phyloP scores from a whole-genome alignment of 2,113 vertebrate species.

The Brevimyrus niger region DNA sequence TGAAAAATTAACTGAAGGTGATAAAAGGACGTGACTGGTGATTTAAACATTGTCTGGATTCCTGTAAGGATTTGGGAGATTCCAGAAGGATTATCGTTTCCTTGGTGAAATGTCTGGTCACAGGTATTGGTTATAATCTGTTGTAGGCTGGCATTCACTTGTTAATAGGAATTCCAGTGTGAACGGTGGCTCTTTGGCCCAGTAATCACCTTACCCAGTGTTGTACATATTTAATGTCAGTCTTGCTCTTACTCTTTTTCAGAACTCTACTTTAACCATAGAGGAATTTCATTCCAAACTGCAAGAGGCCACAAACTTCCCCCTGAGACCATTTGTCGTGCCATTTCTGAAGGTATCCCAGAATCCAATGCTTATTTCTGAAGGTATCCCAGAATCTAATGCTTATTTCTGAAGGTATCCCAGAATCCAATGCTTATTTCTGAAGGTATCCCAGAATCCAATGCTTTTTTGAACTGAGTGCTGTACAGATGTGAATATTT shows the following conservation, averaged over 20 bases:
- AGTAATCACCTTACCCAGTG: neutral
- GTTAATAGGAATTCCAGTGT: constrained; percentile 52
- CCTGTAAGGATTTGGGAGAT: neutral
- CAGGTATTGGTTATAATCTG: neutral
- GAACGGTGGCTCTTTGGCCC: neutral
- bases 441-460: constrained; percentile 81
- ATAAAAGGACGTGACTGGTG: constrained; percentile 37
- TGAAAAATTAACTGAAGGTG: constrained; percentile 15
- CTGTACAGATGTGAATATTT: constrained; percentile 67
- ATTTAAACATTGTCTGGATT: neutral
- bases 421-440: too few relatives aligned
- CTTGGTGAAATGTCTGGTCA: neutral
- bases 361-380: constrained; percentile 77
- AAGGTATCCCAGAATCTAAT: constrained; percentile 76
- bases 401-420: constrained; percentile 81
- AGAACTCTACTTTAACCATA: constrained; percentile 99
- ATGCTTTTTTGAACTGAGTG: constrained; percentile 64
- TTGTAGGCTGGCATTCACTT: neutral
- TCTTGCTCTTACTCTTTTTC: constrained; percentile 47
- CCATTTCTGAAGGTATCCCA: constrained; percentile 90
- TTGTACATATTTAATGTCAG: constrained; percentile 37
- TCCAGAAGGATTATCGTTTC: neutral
- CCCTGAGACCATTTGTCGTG: constrained; percentile 98
- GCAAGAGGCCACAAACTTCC: constrained; percentile 99
- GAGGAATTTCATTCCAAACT: constrained; percentile 99